Evolutionary conservation across 1,140 invertebrate genomes (phyloP), one percentile per base, ranked within the genome.

Genomic region (Rhizoglyphus robini): DNA sequence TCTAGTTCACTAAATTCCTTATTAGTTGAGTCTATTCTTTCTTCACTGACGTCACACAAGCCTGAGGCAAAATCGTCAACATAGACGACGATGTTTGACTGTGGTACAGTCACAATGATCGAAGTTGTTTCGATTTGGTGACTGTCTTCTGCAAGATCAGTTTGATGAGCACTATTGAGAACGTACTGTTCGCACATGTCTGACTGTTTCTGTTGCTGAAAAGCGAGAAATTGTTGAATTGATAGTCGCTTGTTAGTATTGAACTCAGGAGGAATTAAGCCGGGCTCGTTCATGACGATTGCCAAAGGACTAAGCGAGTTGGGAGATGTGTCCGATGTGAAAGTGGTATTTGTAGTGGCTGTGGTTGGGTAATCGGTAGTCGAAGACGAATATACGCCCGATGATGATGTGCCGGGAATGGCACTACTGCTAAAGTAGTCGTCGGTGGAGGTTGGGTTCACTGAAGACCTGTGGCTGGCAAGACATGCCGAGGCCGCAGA

Each of bases 61-160:
- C 15, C 23, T 46, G 54, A 58, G 25, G 15, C 54, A 58, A 18
- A 58, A 32, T 58, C 54, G 29, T 58, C 54, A 29, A 58, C 54
- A 32, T 58, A 58, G 15, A 58, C 54, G 54, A 58, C 15, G 29
- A 58, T 58, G 25, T 58, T 58, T 23, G 54, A 58, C n/a, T n/a
- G n/a, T 58, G 2, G 2, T 58, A 18, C 54, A 2, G 54, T n/a
- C 2, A 13, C 54, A 3, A 32, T 27, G 2, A 46, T 46, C 3
- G 23, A n/a, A n/a, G 41, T 46, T 8, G 41, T n/a, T 46, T 46
- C 54, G 29, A n/a, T n/a, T n/a, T n/a, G n/a, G n/a, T n/a, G n/a
- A n/a, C n/a, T n/a, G n/a, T n/a, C n/a, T n/a, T n/a, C n/a, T n/a
- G n/a, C n/a, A n/a, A n/a, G n/a, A n/a, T n/a, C n/a, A n/a, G n/a